These are phyloP conservation scores for Limanda limanda DNA, from an alignment of 2,113 vertebrate genomes.

Conservation along the genomic window DNA sequence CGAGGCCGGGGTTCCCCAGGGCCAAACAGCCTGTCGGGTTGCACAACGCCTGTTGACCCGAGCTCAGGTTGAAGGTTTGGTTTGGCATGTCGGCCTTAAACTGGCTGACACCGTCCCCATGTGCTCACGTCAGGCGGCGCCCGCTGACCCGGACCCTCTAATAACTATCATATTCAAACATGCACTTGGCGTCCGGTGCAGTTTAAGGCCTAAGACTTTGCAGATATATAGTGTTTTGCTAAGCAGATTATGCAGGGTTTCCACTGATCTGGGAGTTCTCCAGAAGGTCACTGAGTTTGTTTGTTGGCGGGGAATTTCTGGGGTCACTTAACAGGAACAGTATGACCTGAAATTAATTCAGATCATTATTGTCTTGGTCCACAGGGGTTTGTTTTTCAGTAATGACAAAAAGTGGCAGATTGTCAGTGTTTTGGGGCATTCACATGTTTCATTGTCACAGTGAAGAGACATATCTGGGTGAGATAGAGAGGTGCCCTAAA, in stretches of 20 bases:
- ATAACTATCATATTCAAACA: not conserved
- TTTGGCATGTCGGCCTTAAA: conserved; percentile 9
- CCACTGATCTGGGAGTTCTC: not conserved
- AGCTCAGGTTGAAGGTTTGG: conserved; percentile 44
- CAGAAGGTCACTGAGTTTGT: conserved; percentile 8
- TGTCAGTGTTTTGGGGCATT: too few species aligned
- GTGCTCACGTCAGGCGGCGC: not conserved
- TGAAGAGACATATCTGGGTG: too few species aligned
- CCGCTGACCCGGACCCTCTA: not conserved
- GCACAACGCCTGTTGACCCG: not conserved
- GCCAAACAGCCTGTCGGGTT: conserved; percentile 11
- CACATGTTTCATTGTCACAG: too few species aligned
- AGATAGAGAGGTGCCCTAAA: too few species aligned
- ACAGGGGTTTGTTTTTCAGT: too few species aligned
- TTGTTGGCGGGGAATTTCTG: not conserved
- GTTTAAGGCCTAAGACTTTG: not conserved
- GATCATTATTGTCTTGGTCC: too few species aligned
- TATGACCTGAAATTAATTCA: not conserved
- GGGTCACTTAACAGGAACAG: not conserved
- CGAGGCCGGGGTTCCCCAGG: conserved; percentile 18
- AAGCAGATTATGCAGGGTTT: conserved; percentile 41
- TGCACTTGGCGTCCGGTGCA: not conserved
- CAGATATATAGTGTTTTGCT: not conserved
- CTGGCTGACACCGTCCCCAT: conserved; percentile 9
- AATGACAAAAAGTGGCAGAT: too few species aligned